Evolutionary conservation across 2,888 invertebrate species (phyloP), one percentile per base, ranked within the genome.

Genomic region (Eupithecia abbreviata): DNA sequence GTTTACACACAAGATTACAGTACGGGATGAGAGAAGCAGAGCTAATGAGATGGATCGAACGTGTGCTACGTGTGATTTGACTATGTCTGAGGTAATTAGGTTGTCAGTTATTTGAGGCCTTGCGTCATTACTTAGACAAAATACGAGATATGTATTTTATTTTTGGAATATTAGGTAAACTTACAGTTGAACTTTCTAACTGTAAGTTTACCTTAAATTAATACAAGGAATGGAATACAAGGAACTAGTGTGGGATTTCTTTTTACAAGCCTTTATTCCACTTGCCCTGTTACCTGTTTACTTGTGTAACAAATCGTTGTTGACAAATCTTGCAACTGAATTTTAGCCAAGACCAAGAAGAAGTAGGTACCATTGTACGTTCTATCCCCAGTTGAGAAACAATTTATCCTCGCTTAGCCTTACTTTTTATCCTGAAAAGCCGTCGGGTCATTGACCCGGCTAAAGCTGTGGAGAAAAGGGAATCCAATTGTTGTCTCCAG

Each of bases 1-100:
- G 80, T 81, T 80, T 81, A 72, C 80, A 72, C 76, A 73, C 76
- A 43, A 77, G 80, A 82, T 82, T 80, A 77, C 69, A 45, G 68
- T 67, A 15, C 43, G 2, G 47, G 45, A 30, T 18, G 45, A 47
- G 69, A 68, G 2, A 4, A 10, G 5, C 18, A 2, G 13, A 47
- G 69, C 47, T 69, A 69, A 69, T 69, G 69, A 69, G 69, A 69
- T 47, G 69, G 47, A 69, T 18, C 12, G 69, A 47, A 47, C 69
- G 69, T 69, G 69, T 13, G n/a, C 65, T 2, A 15, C 45, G 45
- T 68, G 69, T 45, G 4, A 12, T 18, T 9, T 18, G 18, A 69
- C 45, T n/a, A 13, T 45, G 69, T 30, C 30, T 47, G 68, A n/a
- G 47, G 47, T 30, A n/a, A 69, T 69, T 49, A 10, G 69, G 47